Conservation (phyloP, 2,888 invertebrate genomes). For the Oscheius sp. region DNA sequence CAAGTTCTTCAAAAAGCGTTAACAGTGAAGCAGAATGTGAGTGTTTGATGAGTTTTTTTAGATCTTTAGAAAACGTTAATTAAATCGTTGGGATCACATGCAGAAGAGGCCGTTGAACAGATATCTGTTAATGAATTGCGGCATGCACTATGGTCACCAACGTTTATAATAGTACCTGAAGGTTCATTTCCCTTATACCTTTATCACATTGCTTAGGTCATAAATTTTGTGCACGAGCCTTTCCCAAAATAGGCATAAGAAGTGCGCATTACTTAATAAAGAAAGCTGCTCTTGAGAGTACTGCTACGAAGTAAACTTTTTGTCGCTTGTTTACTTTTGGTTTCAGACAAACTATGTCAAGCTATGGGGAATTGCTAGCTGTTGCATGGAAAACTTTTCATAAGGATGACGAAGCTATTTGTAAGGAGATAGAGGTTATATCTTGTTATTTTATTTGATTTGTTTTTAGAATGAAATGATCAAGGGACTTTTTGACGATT, state of each 20-base stretch:
- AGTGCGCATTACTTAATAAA: not conserved
- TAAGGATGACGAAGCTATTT: constrained; percentile 6
- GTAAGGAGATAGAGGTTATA: not conserved
- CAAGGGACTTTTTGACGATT: constrained; percentile 3
- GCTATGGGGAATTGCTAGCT: constrained; percentile 1
- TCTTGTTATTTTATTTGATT: not conserved
- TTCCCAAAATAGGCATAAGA: constrained; percentile 15
- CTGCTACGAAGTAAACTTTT: not conserved
- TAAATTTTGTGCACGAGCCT: constrained; percentile 5
- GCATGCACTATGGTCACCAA: not conserved
- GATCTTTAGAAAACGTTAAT: not conserved
- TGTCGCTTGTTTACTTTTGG: not conserved
- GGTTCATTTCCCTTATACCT: not conserved
- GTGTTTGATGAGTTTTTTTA: not conserved
- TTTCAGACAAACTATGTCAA: not conserved
- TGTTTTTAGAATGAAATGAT: constrained; percentile 12
- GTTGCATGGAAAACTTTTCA: not conserved
- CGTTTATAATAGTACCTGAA: constrained; percentile 1
- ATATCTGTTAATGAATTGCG: not conserved
- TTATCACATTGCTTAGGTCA: not conserved
- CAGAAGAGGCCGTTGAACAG: not conserved
- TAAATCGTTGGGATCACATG: constrained; percentile 2
- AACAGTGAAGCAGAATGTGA: not conserved
- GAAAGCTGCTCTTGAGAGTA: not conserved
- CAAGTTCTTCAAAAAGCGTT: not conserved